phyloP scores from a whole-genome alignment of 1,140 invertebrate genomes.

The Drosophila paulistorum region DNA sequence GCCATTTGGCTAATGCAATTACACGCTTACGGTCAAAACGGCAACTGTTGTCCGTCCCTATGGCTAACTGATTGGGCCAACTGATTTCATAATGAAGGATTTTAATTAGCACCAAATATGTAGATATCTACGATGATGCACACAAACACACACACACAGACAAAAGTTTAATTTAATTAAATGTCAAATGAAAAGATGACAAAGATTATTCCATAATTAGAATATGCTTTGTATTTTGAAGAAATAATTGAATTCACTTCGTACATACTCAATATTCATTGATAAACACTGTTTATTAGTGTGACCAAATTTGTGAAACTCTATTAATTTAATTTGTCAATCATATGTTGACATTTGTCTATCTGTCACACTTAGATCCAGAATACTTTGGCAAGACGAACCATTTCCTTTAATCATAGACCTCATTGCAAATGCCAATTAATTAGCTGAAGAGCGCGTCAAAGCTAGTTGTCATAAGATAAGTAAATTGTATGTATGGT shows the following conservation, averaged over 20 bases:
- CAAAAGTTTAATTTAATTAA: neutral
- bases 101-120: slow-evolving; percentile 79
- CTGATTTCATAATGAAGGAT: slow-evolving; percentile 78
- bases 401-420: slow-evolving; percentile 9
- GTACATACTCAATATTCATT: too few species aligned
- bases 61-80: slow-evolving; percentile 46
- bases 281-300: too few species aligned
- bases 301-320: neutral
- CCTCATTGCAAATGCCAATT: slow-evolving; percentile 59
- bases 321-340: neutral
- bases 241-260: too few species aligned
- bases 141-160: neutral
- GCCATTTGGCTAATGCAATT: slow-evolving; percentile 72
- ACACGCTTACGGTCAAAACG: slow-evolving; percentile 78
- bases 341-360: neutral
- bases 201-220: neutral
- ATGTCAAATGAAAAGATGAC: slow-evolving; percentile 29
- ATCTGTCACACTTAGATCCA: neutral
- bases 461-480: slow-evolving; percentile 67
- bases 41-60: slow-evolving; percentile 45
- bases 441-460: slow-evolving; percentile 68
- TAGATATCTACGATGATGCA: slow-evolving; percentile 26
- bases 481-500: slow-evolving; percentile 23
- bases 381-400: neutral
- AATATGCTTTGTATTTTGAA: too few species aligned